A percentile compares a stretch with the other conserved stretches of the same genome.
phyloP scores from a whole-genome alignment of 2,113 vertebrate genomes.

The Syngnathoides biaculeatus region DNA sequence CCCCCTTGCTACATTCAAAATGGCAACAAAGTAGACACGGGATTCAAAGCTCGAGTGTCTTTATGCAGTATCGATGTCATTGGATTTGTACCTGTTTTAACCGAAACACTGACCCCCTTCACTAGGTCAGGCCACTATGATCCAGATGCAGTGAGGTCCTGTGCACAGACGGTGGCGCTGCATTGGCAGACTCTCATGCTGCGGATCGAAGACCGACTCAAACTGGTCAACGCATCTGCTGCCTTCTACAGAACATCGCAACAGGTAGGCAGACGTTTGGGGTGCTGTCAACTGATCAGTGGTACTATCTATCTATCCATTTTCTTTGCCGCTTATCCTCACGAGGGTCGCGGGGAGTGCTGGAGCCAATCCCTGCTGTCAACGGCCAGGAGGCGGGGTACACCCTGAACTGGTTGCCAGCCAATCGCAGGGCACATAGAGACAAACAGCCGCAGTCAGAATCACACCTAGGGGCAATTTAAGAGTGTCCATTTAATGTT shows the following conservation, averaged over 20 bases:
- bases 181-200: constrained; percentile 99
- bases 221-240: constrained; percentile 95
- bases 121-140: constrained; percentile 92
- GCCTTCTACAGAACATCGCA: constrained; percentile 98
- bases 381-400: no score
- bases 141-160: constrained; percentile 88
- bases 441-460: no score
- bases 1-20: neutral
- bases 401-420: no score
- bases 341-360: no score
- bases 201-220: constrained; percentile 95
- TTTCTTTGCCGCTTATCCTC: no score
- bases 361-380: no score
- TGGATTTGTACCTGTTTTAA: neutral
- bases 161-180: constrained; percentile 93
- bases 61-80: neutral
- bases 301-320: no score
- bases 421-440: no score
- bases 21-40: neutral
- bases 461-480: no score
- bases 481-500: no score
- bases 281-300: neutral
- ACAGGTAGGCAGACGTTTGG: constrained; percentile 75
- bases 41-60: neutral
- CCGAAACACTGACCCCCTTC: neutral